Evolutionary conservation across 2,888 invertebrate genomes (phyloP).

Genomic region (Drosophila incognita): DNA sequence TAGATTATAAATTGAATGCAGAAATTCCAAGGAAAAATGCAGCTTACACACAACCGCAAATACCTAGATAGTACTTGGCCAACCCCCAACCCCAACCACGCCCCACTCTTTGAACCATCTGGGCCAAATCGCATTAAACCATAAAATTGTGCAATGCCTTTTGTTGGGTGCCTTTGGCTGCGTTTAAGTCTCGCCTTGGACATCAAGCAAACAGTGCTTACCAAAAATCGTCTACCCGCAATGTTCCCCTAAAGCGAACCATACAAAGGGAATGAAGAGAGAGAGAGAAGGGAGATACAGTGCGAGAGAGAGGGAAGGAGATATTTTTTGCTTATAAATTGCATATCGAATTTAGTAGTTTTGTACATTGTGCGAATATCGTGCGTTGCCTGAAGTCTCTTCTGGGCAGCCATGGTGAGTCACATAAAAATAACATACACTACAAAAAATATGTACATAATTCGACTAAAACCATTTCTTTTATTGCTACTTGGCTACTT

Average conservation of each 20-base stretch:
- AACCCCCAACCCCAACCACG: neutral
- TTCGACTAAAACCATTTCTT: neutral
- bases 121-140: slow-evolving; percentile 68
- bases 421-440: slow-evolving; percentile 10
- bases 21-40: slow-evolving; percentile 25
- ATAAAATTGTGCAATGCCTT: slow-evolving; percentile 52
- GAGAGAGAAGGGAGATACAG: neutral
- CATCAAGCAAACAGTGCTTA: slow-evolving; percentile 65
- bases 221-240: slow-evolving; percentile 49
- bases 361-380: slow-evolving; percentile 67
- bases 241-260: slow-evolving; percentile 51
- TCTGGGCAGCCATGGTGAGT: slow-evolving; percentile 25
- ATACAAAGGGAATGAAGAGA: slow-evolving; percentile 5
- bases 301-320: neutral
- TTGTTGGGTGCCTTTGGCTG: slow-evolving; percentile 56
- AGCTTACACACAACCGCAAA: slow-evolving; percentile 43
- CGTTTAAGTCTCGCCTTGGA: slow-evolving; percentile 69
- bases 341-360: slow-evolving; percentile 78
- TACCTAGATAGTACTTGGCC: slow-evolving; percentile 41
- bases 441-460: neutral
- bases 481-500: neutral
- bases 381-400: slow-evolving; percentile 61
- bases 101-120: neutral
- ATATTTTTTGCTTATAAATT: slow-evolving; percentile 63
- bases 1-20: slow-evolving; percentile 7